Evolutionary conservation across 2,797 vertebrate species (phyloP).

Genomic region (Acrocephalus scirpaceus): DNA sequence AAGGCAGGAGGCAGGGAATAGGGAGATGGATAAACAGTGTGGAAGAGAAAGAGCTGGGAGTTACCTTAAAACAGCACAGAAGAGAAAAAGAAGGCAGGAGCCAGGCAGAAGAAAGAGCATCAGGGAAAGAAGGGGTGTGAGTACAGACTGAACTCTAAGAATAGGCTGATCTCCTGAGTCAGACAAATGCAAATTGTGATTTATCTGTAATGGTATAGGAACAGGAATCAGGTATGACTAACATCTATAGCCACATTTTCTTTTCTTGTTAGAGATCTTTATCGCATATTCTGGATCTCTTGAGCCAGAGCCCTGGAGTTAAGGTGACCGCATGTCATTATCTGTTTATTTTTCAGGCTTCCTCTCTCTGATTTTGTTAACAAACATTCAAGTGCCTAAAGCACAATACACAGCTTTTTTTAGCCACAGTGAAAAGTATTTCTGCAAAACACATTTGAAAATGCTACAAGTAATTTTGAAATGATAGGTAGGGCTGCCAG

Average conservation of each 20-base stretch:
- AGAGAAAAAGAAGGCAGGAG: neutral
- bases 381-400: neutral
- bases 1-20: neutral
- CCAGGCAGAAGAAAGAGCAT: neutral
- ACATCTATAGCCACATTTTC: neutral
- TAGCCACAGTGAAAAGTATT: neutral
- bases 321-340: neutral
- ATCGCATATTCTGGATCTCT: neutral
- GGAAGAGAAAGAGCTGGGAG: neutral
- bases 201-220: neutral
- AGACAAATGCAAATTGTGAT: neutral
- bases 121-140: neutral
- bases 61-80: neutral
- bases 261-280: neutral
- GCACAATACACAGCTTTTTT: neutral
- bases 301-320: neutral
- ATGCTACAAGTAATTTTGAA: neutral
- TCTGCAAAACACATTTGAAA: neutral
- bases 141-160: neutral
- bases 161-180: neutral
- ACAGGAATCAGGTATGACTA: neutral
- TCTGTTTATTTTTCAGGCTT: slow-evolving; percentile 46
- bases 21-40: neutral
- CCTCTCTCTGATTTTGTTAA: slow-evolving; percentile 45
- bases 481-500: neutral